A percentile compares a stretch with the other conserved stretches of the same genome.
These are phyloP conservation scores for Myiagra hebetior DNA, from an alignment of 2,113 vertebrate genomes.

Conservation along the genomic window DNA sequence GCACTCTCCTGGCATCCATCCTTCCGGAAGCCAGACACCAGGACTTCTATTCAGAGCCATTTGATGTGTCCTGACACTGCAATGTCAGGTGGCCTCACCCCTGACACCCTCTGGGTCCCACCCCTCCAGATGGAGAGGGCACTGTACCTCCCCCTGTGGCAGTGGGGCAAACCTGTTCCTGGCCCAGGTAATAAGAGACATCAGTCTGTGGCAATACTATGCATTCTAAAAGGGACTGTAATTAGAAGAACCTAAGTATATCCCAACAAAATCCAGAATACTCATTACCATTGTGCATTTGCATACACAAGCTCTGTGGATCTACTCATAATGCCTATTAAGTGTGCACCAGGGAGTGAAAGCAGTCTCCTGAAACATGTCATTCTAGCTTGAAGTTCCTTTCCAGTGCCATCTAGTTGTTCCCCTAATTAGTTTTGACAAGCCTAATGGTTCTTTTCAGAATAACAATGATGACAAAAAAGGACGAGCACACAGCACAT, in stretches of 20 bases:
- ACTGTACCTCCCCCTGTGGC: neutral
- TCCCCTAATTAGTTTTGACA: constrained; percentile 51
- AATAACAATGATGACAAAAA: neutral
- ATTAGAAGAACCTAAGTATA: neutral
- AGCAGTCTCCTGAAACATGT: constrained; percentile 11
- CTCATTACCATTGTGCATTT: neutral
- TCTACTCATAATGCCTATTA: neutral
- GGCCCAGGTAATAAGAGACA: neutral
- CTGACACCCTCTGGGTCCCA: neutral
- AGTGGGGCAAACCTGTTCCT: neutral
- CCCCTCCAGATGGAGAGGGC: neutral
- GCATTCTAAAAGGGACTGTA: neutral
- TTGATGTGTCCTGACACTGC: neutral
- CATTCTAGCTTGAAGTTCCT: neutral
- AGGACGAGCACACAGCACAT: neutral
- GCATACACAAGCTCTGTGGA: neutral
- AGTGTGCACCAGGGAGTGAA: neutral
- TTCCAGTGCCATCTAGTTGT: neutral
- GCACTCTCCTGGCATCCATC: neutral
- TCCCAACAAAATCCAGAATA: neutral
- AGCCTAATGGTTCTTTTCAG: constrained; percentile 14
- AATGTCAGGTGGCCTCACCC: neutral
- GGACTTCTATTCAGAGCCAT: neutral
- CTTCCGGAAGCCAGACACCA: neutral
- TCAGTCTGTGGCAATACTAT: neutral